Base-by-base conservation (phyloP, 2,113 vertebrate species). In the Gymnorhina tibicen region DNA sequence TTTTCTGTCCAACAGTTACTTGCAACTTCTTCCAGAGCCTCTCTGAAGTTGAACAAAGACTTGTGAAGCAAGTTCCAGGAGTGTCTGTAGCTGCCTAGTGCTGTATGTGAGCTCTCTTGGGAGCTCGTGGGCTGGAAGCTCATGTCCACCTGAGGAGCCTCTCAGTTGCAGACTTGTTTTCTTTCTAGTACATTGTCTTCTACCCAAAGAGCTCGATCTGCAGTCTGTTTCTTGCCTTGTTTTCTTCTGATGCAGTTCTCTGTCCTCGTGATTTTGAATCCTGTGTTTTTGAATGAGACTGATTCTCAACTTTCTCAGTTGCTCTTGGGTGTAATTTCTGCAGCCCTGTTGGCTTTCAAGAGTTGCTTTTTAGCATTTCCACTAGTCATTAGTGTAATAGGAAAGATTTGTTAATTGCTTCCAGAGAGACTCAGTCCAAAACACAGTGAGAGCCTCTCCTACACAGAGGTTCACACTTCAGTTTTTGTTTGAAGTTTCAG, bases 311-410 rank as follows among this genome's bases (percentile, higher is more conserved):
- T 60, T 30, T 28, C 47, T 60, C 63, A 10, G 12, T 60, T 85
- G 59, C 44, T 83, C 66, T 64, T 39, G 44, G 41, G 44, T 68
- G 26, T 66, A 22, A 53, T 52, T 86, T 62, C 10, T 23, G 14
- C 39, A 63, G 59, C 27, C 13, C 23, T 59, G 18, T 11, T 78
- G 72, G 76, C 33, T 92, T 84, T 93, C 55, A 59, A 10, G 49
- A 52, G 58, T 10, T 76, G 37, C 58, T 66, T 85, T 93, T 90
- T 88, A 85, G 59, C 53, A 52, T 93, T 93, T 94, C 88, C 85
- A 44, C n/a, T 37, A 58, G 53, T 76, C 35, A 18, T 35, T 81
- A 21, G 19, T 55, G 63, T 46, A 55, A 74, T 67, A 44, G 91
- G 81, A 93, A 95, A 87, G 44, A 89, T 3, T 70, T 78, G 23